phyloP scores from a whole-genome alignment of 1,140 invertebrate genomes.

The Drosophila ercepeae region DNA sequence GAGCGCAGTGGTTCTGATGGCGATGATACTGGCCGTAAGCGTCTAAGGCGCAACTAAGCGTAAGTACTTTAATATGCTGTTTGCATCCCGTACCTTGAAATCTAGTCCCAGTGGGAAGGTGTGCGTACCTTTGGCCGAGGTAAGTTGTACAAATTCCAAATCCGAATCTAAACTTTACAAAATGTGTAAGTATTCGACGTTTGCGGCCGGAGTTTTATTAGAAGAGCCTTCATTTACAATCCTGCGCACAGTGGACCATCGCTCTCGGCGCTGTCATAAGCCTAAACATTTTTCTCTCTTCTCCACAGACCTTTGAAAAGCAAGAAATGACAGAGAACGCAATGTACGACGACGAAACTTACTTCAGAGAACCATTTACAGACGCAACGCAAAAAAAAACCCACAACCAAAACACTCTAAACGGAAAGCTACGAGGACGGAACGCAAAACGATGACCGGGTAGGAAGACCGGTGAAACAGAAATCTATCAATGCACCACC shows the following conservation, averaged over 20 bases:
- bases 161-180: conserved; percentile 11
- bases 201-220: conserved; percentile 42
- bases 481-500: conserved; percentile 41
- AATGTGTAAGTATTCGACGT: too few species aligned
- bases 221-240: conserved; percentile 29
- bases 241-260: conserved; percentile 36
- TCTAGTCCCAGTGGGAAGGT: conserved; percentile 66
- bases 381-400: conserved; percentile 22
- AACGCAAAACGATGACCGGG: conserved; percentile 20
- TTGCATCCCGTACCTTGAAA: conserved; percentile 42
- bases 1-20: conserved; percentile 86
- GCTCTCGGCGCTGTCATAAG: conserved; percentile 70
- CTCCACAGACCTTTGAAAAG: conserved; percentile 78
- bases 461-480: conserved; percentile 25
- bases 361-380: conserved; percentile 59
- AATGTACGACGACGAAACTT: conserved; percentile 77
- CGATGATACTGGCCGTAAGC: conserved; percentile 74
- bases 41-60: conserved; percentile 72
- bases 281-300: conserved; percentile 76
- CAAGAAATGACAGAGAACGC: conserved; percentile 73
- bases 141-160: conserved; percentile 53
- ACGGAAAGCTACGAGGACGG: conserved; percentile 45
- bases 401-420: conserved; percentile 54
- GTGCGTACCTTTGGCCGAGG: conserved; percentile 46
- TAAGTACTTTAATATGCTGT: conserved; percentile 46